Evolutionary conservation across 2,888 invertebrate species (phyloP).

Genomic region (Dichetophora obliterata): DNA sequence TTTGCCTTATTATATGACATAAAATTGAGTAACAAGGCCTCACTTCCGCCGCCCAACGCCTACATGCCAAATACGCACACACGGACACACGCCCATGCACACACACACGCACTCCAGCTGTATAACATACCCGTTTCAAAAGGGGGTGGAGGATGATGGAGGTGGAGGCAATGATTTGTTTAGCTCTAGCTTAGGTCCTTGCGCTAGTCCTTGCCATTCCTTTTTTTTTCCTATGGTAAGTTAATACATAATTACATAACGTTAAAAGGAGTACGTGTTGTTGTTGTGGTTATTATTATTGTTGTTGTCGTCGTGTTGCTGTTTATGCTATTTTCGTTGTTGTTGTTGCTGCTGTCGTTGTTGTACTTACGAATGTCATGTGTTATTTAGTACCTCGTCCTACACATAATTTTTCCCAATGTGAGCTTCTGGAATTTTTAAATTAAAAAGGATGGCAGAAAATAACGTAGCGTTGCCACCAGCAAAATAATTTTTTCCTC

Average conservation of each 20-base stretch:
- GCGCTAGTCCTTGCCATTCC: neutral
- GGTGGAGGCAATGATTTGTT: too few species aligned
- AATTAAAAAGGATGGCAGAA: constrained; percentile 30
- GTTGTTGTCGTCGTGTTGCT: neutral
- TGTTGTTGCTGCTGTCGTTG: neutral
- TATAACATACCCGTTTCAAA: too few species aligned
- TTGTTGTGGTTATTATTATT: neutral
- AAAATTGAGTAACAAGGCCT: neutral
- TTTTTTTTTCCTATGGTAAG: neutral
- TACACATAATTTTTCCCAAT: neutral
- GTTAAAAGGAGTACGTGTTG: neutral
- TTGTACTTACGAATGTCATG: constrained; percentile 10
- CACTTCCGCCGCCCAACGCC: neutral
- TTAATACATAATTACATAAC: constrained; percentile 23
- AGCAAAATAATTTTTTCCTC: neutral
- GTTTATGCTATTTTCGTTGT: neutral
- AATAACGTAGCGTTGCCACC: constrained; percentile 23
- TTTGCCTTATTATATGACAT: neutral
- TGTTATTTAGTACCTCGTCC: constrained; percentile 16
- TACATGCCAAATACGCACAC: neutral
- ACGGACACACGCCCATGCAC: neutral
- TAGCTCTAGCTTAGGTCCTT: too few species aligned
- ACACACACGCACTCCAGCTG: neutral
- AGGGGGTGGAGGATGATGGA: too few species aligned
- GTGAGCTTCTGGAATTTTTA: constrained; percentile 23